A percentile compares a stretch with the other conserved stretches of the same genome.
Evolutionary conservation across 2,113 vertebrate genomes (phyloP).

Genomic region (Patagioenas fasciata): DNA sequence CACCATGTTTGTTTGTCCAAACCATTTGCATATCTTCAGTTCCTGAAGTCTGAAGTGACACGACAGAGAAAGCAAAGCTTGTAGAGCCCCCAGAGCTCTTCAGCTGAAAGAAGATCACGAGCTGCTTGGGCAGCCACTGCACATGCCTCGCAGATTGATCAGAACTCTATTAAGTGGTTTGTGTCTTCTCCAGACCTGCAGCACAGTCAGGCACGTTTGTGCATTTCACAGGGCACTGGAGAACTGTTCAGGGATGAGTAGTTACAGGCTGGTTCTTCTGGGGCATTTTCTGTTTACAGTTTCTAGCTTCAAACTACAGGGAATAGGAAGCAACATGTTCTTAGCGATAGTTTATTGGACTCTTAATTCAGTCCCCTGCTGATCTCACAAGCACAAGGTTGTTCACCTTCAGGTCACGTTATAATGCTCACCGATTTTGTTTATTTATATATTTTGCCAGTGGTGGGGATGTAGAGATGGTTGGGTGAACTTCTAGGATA

Average conservation of each 20-base stretch:
- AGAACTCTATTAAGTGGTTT: neutral
- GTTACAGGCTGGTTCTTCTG: neutral
- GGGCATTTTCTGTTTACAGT: neutral
- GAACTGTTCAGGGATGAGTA: neutral
- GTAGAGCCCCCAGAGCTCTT: neutral
- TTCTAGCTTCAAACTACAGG: neutral
- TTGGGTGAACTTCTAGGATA: neutral
- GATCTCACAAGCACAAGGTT: neutral
- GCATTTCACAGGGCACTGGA: neutral
- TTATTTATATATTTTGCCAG: neutral
- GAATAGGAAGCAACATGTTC: neutral
- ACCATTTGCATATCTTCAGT: neutral
- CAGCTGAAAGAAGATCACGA: neutral
- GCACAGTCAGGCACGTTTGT: neutral
- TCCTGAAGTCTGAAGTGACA: neutral
- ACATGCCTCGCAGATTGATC: neutral
- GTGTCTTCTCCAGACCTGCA: neutral
- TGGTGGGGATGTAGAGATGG: neutral
- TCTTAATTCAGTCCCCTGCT: neutral
- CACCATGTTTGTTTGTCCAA: conserved; percentile 35
- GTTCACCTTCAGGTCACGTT: neutral
- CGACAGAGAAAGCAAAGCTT: neutral
- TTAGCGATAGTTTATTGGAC: neutral
- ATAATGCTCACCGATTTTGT: neutral
- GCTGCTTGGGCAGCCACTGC: neutral